A percentile compares a stretch with the other conserved stretches of the same genome.
These are phyloP conservation scores for Adelognathus sp. DNA, from an alignment of 2,888 invertebrate species.

Conservation along the genomic window DNA sequence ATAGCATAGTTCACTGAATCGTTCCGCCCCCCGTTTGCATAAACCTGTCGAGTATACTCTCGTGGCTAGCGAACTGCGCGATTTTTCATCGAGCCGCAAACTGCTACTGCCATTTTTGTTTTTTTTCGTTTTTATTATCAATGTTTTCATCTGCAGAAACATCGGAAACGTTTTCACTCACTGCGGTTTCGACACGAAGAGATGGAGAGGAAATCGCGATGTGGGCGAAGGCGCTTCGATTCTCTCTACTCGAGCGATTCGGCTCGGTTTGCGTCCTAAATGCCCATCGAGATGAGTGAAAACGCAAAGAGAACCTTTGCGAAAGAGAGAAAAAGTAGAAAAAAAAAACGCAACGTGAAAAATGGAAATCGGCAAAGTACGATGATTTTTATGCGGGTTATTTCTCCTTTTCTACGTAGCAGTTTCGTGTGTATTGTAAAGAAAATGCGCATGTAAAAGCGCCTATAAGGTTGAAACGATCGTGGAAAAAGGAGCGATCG, in stretches of 20 bases:
- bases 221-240: not conserved
- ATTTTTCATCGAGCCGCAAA: conserved; percentile 51
- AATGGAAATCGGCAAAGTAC: conserved; percentile 46
- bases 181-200: not conserved
- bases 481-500: conserved; percentile 38
- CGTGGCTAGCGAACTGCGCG: not conserved
- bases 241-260: conserved; percentile 42
- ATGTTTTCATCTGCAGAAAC: conserved; percentile 50
- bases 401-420: conserved; percentile 33
- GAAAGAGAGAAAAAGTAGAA: not conserved
- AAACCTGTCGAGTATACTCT: conserved; percentile 36
- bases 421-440: not conserved
- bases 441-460: not conserved
- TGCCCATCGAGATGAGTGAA: conserved; percentile 48
- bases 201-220: too few relatives aligned
- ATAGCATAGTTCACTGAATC: conserved; percentile 23
- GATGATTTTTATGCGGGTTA: conserved; percentile 52
- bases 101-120: conserved; percentile 21
- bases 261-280: conserved; percentile 53
- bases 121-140: not conserved
- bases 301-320: conserved; percentile 33
- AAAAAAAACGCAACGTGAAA: too few relatives aligned
- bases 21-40: conserved; percentile 48
- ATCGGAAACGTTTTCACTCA: conserved; percentile 25
- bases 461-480: conserved; percentile 27